Conservation (phyloP, 2,113 vertebrate genomes). For the Sturnus vulgaris region DNA sequence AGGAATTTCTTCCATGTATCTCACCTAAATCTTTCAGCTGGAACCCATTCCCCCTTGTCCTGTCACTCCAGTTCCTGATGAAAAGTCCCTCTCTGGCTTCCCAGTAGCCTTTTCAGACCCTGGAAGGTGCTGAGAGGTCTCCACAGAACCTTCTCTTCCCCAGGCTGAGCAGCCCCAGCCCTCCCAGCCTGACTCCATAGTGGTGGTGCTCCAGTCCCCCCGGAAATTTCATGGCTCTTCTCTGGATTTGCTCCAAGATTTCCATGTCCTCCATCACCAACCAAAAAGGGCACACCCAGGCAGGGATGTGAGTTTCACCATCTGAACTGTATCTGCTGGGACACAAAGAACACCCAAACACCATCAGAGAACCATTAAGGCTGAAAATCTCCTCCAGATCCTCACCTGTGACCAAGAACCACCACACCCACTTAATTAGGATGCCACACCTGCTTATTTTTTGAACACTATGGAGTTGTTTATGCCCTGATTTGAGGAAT, state of each 20-base stretch:
- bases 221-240: not conserved
- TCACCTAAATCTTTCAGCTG: not conserved
- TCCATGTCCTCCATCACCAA: not conserved
- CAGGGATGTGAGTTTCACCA: not conserved
- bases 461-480: not conserved
- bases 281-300: rapidly evolving
- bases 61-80: not conserved
- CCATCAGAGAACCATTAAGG: not conserved
- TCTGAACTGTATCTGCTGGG: not conserved
- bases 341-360: not conserved
- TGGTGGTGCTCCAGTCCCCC: not conserved
- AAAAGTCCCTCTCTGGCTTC: not conserved
- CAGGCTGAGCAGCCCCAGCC: not conserved
- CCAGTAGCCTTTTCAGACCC: not conserved
- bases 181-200: not conserved
- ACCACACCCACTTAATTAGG: no score
- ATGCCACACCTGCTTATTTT: not conserved
- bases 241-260: not conserved
- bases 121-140: no score
- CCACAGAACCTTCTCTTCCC: not conserved
- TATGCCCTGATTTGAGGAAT: not conserved
- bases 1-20: not conserved
- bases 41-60: not conserved
- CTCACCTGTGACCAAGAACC: no score
- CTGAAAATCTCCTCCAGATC: not conserved